These are phyloP conservation scores for Ctenicera cuprea DNA, from an alignment of 2,888 invertebrate genomes.

Conservation along the genomic window DNA sequence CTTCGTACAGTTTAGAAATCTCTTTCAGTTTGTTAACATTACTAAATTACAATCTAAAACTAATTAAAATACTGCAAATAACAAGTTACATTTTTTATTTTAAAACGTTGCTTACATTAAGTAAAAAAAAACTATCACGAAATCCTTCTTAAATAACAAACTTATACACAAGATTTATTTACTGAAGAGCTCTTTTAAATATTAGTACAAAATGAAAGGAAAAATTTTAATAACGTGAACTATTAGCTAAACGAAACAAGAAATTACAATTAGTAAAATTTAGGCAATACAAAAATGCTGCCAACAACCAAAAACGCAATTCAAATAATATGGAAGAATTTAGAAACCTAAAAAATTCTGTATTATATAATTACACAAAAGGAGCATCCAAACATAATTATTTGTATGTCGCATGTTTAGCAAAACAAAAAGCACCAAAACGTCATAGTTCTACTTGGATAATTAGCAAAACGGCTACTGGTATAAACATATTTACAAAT, in stretches of 20 bases:
- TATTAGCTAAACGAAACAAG: neutral
- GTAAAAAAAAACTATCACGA: slow-evolving; percentile 5
- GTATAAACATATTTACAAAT: slow-evolving; percentile 23
- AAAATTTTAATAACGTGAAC: neutral
- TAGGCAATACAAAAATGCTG: no score
- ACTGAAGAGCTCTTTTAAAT: neutral
- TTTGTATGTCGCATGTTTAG: neutral
- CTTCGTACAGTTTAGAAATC: no score
- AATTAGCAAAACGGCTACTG: slow-evolving; percentile 7
- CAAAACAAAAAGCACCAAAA: neutral
- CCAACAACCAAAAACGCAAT: no score
- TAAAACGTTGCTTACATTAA: neutral
- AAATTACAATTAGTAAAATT: neutral
- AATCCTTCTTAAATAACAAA: slow-evolving; percentile 6
- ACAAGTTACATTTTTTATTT: slow-evolving; percentile 5
- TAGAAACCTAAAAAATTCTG: no score
- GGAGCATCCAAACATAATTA: neutral
- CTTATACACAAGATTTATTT: neutral
- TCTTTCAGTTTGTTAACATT: no score
- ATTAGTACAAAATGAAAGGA: neutral
- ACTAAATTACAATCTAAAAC: no score
- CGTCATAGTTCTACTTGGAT: slow-evolving; percentile 3
- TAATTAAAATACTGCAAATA: no score
- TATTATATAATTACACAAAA: neutral
- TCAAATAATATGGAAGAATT: no score